phyloP scores from a whole-genome alignment of 1,140 invertebrate genomes.

The Trichonephila clavata region DNA sequence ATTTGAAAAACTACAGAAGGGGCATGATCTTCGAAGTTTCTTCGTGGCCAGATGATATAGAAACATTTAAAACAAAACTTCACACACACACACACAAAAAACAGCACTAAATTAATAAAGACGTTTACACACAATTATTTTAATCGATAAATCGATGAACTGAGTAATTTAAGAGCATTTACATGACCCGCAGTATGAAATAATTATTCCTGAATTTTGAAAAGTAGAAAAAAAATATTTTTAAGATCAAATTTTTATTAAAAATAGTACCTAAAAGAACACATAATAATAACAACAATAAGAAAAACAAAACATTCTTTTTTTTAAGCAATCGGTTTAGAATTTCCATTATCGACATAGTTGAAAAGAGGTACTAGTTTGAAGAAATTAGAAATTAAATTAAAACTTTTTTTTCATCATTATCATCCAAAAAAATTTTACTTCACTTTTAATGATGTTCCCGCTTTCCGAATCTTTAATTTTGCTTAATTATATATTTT shows the following conservation, averaged over 20 bases:
- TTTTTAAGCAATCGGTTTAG: background rate
- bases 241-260: background rate
- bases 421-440: background rate
- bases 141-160: too few relatives aligned
- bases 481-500: slow-evolving; percentile 7
- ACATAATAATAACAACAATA: background rate
- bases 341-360: background rate
- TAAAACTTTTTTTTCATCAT: background rate
- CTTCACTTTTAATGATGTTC: slow-evolving; percentile 11
- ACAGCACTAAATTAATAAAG: too few relatives aligned
- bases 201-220: background rate
- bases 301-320: background rate
- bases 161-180: too few relatives aligned
- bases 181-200: too few relatives aligned
- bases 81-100: too few relatives aligned
- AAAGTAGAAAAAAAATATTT: background rate
- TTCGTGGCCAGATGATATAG: too few relatives aligned
- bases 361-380: background rate
- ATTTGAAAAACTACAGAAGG: too few relatives aligned
- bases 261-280: background rate
- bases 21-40: too few relatives aligned
- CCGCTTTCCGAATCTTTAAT: slow-evolving; percentile 4
- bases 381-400: slow-evolving; percentile 17
- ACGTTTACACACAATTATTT: too few relatives aligned
- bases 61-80: too few relatives aligned